phyloP scores from a whole-genome alignment of 2,888 invertebrate species.

The Sinhomidia bicolor region DNA sequence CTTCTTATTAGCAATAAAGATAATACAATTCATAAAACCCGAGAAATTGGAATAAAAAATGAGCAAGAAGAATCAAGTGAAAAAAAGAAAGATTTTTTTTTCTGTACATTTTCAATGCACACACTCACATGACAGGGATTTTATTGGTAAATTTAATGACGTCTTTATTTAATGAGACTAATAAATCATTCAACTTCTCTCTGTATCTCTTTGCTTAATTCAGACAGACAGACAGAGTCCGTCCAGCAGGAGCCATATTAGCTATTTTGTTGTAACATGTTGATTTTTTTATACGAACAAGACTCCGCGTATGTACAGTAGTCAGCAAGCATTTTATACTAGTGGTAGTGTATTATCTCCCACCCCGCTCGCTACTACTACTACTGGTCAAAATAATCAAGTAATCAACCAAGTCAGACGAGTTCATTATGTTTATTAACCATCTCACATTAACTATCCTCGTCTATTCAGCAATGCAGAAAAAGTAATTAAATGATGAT shows the following conservation, averaged over 20 bases:
- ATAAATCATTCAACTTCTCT: slow-evolving; percentile 46
- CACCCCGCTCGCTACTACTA: no score
- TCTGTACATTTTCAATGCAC: not conserved
- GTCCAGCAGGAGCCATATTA: slow-evolving; percentile 3
- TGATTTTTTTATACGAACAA: not conserved
- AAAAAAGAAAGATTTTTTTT: not conserved
- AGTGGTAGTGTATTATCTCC: no score
- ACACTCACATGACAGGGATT: slow-evolving; percentile 16
- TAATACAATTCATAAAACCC: not conserved
- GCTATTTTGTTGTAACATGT: not conserved
- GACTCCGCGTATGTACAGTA: not conserved
- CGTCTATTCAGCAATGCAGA: not conserved
- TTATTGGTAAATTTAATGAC: slow-evolving; percentile 54
- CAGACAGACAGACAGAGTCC: slow-evolving; percentile 15
- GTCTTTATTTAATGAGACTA: slow-evolving; percentile 47
- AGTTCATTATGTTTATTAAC: slow-evolving; percentile 58
- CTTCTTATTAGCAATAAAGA: slow-evolving; percentile 29
- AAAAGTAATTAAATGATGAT: slow-evolving; percentile 58
- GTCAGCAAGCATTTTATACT: not conserved
- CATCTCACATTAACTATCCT: slow-evolving; percentile 47
- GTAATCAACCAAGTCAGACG: slow-evolving; percentile 55
- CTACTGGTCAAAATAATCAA: slow-evolving; percentile 11
- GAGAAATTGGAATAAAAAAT: not conserved
- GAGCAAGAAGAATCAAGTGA: not conserved
- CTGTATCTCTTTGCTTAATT: slow-evolving; percentile 21